A percentile compares a stretch with the other conserved stretches of the same genome.
Conservation (phyloP, 2,113 vertebrate species). For the Dolichallabes microphthalmus region DNA sequence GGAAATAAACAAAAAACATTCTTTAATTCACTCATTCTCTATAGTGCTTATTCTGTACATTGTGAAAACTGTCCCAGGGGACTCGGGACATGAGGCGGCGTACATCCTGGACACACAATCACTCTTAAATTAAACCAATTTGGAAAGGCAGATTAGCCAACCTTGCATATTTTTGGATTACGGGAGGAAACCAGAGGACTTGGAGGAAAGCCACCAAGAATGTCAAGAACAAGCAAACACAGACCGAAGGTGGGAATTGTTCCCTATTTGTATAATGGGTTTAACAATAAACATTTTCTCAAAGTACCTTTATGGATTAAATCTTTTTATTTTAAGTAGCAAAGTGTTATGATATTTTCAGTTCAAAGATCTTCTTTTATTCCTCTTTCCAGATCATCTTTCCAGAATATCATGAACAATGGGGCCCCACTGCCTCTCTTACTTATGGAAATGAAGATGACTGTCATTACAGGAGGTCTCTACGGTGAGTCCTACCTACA, state of each 20-base stretch:
- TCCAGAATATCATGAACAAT: conserved; percentile 13
- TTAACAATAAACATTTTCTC: too few relatives aligned
- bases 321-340: not conserved
- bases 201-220: not conserved
- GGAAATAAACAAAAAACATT: not conserved
- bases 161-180: too few relatives aligned
- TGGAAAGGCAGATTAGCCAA: not conserved
- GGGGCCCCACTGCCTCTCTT: not conserved
- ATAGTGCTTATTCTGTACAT: not conserved
- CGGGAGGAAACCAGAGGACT: not conserved
- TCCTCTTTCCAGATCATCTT: conserved; percentile 1
- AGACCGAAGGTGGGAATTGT: too few relatives aligned
- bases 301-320: too few relatives aligned
- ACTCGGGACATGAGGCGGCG: not conserved
- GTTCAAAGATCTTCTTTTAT: not conserved
- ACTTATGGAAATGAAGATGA: conserved; percentile 41
- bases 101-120: not conserved
- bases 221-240: too few relatives aligned
- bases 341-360: not conserved
- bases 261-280: too few relatives aligned
- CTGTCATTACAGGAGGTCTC: conserved; percentile 24
- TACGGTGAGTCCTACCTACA: conserved; percentile 49
- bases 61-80: not conserved
- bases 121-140: not conserved
- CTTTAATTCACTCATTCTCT: too few relatives aligned